Base-by-base conservation (phyloP, 2,113 vertebrate species). In the Verasper variegatus region DNA sequence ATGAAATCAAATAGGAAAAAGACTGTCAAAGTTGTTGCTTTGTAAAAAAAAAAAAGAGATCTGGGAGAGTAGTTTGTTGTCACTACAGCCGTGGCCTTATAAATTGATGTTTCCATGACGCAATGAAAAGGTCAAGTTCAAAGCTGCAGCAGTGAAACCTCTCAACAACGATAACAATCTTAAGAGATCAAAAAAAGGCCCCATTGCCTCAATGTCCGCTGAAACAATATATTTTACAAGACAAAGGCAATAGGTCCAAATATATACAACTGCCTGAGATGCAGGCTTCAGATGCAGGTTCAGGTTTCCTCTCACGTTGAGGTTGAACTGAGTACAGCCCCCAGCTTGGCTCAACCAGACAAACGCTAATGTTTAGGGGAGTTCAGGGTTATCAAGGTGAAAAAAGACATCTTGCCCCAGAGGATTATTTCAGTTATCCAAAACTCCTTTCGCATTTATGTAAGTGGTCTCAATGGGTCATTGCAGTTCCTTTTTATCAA, bases 141-240 rank as follows among this genome's bases (percentile, higher is more conserved):
- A 51, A 51, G 15, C 47, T 51, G 47, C 18, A 9, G 15, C 47
- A 51, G 47, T 51, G 47, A 51, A 51, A 51, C 47, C 18, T 18
- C 47, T 51, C 47, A 51, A 51, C 47, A 51, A 18, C 18, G 20
- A 51, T 51, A 18, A 51, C 20, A 51, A 51, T 51, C 17, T 51
- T 51, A 51, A 51, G 17, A 20, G 47, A 51, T 51, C 17, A 17
- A 18, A 51, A 18, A 51, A 15, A 17, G 47, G 47, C 47, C 6
- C 17, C 6, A 7, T 8, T 51, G 4, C 13, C 45, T 47, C 45
- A 47, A 14, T 52, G n/a, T 2, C 21, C 9, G 24, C 56, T 67
- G 4, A 0, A 59, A 45, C 24, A 23, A 37, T 45, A 17, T 11
- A 70, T 73, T 83, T 66, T 58, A 79, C 54, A 79, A 76, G 62